These are phyloP conservation scores for Hirtodrosophila cameraria DNA, from an alignment of 2,888 invertebrate species.

Conservation along the genomic window DNA sequence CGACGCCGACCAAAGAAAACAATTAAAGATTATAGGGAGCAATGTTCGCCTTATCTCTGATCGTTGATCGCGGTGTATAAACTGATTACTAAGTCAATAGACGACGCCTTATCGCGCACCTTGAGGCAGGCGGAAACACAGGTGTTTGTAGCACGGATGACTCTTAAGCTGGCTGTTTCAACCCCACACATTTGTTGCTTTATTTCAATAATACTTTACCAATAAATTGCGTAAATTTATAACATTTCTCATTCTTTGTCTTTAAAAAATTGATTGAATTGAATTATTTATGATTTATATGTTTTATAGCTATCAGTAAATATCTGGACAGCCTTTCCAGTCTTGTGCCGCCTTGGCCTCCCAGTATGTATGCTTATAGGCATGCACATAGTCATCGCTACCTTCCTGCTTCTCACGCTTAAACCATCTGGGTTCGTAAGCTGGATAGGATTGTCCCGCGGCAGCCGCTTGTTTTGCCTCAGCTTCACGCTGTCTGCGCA, in stretches of 20 bases:
- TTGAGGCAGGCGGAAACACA: constrained; percentile 13
- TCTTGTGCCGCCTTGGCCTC: constrained; percentile 93
- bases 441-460: constrained; percentile 87
- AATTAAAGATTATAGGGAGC: constrained; percentile 43
- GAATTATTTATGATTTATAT: too few species aligned
- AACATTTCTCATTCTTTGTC: constrained; percentile 25
- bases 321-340: constrained; percentile 96
- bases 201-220: constrained; percentile 45
- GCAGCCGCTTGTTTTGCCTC: constrained; percentile 89
- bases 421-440: constrained; percentile 95
- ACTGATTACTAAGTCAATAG: constrained; percentile 26
- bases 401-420: constrained; percentile 90
- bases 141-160: constrained; percentile 3
- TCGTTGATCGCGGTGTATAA: constrained; percentile 28
- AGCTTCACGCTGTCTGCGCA: constrained; percentile 90
- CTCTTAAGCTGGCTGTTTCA: not conserved
- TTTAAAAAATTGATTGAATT: too few species aligned
- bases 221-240: constrained; percentile 49
- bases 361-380: constrained; percentile 97
- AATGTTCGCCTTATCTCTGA: constrained; percentile 42
- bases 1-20: constrained; percentile 78
- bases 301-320: constrained; percentile 84
- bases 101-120: constrained; percentile 18
- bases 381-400: constrained; percentile 88
- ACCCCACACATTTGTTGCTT: constrained; percentile 40